Conservation (phyloP, 2,113 vertebrate species). For the Oreochromis spilurus region DNA sequence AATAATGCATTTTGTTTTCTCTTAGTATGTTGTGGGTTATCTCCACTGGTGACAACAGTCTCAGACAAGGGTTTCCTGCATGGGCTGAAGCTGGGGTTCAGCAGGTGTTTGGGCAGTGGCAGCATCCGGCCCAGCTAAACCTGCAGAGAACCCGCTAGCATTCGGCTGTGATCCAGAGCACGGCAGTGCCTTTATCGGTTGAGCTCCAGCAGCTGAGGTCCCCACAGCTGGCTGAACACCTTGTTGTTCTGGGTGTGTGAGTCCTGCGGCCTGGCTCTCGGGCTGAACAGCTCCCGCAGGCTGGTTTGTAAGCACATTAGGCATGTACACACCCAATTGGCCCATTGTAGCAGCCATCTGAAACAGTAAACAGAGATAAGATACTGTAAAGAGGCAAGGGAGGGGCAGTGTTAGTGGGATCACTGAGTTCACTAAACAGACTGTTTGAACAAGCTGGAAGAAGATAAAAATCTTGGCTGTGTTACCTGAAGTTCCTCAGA, state of each 20-base stretch:
- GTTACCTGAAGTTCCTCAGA: slow-evolving; percentile 68
- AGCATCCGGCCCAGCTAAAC: not conserved
- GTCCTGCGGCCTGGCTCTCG: not conserved
- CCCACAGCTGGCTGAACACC: not conserved
- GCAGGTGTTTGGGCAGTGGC: not conserved
- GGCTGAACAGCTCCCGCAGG: slow-evolving; percentile 11
- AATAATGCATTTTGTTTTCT: not conserved
- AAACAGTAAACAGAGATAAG: not conserved
- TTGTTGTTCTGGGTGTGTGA: not conserved
- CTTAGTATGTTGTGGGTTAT: not conserved
- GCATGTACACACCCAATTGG: slow-evolving; percentile 32
- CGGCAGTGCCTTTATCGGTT: not conserved
- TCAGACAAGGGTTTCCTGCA: not conserved
- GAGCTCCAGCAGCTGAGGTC: not conserved
- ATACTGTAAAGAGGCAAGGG: not conserved
- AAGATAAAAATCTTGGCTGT: slow-evolving; percentile 26
- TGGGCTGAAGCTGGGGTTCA: not conserved
- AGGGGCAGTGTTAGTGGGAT: not conserved
- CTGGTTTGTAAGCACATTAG: slow-evolving; percentile 11
- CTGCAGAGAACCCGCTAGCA: not conserved
- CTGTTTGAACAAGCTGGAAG: slow-evolving; percentile 17
- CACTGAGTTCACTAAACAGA: slow-evolving; percentile 27
- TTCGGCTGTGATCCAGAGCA: not conserved
- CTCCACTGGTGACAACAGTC: not conserved
- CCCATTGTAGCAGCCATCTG: slow-evolving; percentile 40